Conservation (phyloP, 1,140 invertebrate genomes). For the Vollenhovia emeryi region DNA sequence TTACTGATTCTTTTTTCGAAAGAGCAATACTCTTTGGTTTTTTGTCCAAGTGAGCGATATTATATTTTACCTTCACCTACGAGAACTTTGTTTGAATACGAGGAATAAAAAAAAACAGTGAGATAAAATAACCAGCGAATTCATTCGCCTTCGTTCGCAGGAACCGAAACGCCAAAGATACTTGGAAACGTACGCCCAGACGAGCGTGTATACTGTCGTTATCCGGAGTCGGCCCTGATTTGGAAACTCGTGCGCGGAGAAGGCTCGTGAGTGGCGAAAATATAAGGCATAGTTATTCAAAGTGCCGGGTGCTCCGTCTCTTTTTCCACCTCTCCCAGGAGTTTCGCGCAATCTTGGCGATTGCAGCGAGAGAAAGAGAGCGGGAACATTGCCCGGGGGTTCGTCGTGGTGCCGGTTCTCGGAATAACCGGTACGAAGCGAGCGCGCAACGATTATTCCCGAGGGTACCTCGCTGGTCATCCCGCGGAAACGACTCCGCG, state of each 20-base stretch:
- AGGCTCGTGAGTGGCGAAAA: neutral
- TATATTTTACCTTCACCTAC: neutral
- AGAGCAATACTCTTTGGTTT: neutral
- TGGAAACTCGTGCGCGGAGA: neutral
- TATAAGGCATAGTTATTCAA: neutral
- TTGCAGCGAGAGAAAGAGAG: neutral
- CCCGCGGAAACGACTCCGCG: neutral
- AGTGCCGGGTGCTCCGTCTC: neutral
- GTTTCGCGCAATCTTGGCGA: neutral
- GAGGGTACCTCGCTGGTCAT: neutral
- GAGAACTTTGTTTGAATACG: neutral
- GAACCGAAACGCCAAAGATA: neutral
- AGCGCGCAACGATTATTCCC: constrained; percentile 18
- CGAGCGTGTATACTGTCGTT: neutral
- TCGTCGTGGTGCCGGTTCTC: neutral
- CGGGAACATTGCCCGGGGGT: neutral
- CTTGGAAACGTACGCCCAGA: neutral
- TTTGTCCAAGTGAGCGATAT: neutral
- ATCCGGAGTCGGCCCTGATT: neutral
- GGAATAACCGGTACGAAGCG: neutral
- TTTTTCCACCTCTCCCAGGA: neutral
- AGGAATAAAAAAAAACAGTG: neutral
- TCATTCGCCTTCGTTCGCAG: neutral
- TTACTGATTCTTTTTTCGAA: neutral
- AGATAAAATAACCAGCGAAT: neutral